Base-by-base conservation (phyloP, 2,113 vertebrate genomes). In the Benitochromis conjunctus region DNA sequence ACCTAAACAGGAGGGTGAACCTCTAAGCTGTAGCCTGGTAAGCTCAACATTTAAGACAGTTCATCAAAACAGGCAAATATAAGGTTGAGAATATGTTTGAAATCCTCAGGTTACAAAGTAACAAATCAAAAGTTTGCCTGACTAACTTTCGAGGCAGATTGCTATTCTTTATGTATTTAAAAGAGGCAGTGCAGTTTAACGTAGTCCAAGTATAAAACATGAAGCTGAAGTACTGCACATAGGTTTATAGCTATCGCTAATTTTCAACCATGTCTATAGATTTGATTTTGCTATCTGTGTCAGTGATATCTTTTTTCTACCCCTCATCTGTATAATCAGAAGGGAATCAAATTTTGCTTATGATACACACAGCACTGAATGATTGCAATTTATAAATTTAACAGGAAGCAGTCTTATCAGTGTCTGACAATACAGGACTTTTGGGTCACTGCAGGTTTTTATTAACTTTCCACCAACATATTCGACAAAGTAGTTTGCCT, bases 1-100 rank as follows among this genome's bases (percentile, higher is more conserved):
- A 97, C 96, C 96, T 96, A 88, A 91, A 96, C 92, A 88, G 81
- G 71, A 79, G 51, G 58, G 46, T 82, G 41, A 80, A 85, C 54
- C 19, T 62, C 19, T 74, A 62, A 80, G 82, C 12, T 69, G 57
- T 80, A 9, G 57, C 10, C 9, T 7, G 24, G 60, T 29, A 38
- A 46, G 64, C 60, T 7, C 6, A 13, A 55, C 5, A 21, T 54
- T 46, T 71, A 26, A 51, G 14, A 14, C 54, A 56, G 41, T 21
- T 26, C 34, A 8, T 66, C 46, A 58, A 2, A 77, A 8, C 11
- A 78, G 5, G 66, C 5, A 83, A 74, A 57, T 41, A 7, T 57
- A 76, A 51, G 26, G 9, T 51, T 51, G 71, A 34, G 43, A 76
- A 76, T 76, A 51, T 51, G 6, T 76, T 51, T 48, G 24, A 76